phyloP scores from a whole-genome alignment of 2,113 vertebrate species.

The Phainopepla nitens region DNA sequence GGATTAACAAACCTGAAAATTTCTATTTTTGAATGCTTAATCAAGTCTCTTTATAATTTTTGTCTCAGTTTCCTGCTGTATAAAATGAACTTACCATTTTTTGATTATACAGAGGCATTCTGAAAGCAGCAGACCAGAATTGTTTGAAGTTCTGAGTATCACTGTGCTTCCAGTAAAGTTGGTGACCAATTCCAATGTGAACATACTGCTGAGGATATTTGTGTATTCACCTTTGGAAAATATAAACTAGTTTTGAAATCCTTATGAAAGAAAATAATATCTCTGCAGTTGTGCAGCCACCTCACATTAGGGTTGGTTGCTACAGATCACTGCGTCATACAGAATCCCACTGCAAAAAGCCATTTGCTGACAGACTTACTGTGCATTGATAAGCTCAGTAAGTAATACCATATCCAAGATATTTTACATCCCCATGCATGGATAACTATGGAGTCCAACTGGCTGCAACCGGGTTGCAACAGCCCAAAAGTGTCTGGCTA shows the following conservation, averaged over 20 bases:
- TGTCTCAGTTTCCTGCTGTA: not conserved
- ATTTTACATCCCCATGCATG: not conserved
- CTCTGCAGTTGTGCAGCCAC: not conserved
- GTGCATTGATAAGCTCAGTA: not conserved
- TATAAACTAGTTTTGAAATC: constrained; percentile 1
- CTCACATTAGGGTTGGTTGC: not conserved
- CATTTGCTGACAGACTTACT: not conserved
- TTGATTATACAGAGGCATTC: not conserved
- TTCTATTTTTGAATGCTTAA: not conserved
- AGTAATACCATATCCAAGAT: not conserved
- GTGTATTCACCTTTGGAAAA: not conserved
- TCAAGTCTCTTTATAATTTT: not conserved
- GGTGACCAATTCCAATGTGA: not conserved
- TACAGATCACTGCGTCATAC: not conserved
- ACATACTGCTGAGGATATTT: not conserved
- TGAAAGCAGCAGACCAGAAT: not conserved
- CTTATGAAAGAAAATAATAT: constrained; percentile 16
- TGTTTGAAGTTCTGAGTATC: not conserved
- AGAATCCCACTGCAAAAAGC: not conserved
- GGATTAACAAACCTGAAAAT: not conserved
- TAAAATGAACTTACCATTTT: not conserved
- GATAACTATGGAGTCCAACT: not conserved
- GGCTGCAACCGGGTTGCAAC: fast-evolving
- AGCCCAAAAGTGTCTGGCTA: not conserved
- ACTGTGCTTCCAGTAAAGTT: not conserved